Percentiles rank a stretch among this genome's conserved stretches.
phyloP scores from a whole-genome alignment of 2,113 vertebrate species.

The Leuciscus idus region DNA sequence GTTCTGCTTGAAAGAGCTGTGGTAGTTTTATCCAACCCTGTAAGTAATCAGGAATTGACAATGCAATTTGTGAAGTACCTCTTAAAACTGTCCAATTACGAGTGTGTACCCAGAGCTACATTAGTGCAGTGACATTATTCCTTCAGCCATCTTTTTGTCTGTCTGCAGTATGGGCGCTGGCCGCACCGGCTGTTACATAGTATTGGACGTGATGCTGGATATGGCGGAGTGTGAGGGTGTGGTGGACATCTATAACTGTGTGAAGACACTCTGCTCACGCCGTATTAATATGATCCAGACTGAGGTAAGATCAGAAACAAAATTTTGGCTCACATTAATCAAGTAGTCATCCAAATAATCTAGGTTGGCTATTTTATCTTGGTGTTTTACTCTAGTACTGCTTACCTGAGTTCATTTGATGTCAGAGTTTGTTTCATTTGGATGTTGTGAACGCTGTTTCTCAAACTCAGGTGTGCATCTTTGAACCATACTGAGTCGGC shows the following conservation, averaged over 20 bases:
- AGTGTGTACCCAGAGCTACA: background rate
- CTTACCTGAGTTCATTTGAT: background rate
- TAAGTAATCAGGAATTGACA: background rate
- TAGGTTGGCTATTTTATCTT: background rate
- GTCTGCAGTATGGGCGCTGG: constrained; percentile 85
- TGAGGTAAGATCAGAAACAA: constrained; percentile 76
- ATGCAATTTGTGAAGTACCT: background rate
- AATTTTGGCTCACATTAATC: background rate
- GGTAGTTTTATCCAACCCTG: background rate
- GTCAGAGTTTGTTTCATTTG: background rate
- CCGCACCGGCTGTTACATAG: constrained; percentile 94
- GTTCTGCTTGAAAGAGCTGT: constrained; percentile 5
- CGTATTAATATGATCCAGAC: constrained; percentile 99
- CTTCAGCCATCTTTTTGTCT: background rate
- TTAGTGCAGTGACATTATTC: background rate
- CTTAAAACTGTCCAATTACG: background rate
- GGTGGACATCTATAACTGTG: constrained; percentile 97
- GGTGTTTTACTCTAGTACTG: background rate
- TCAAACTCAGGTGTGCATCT: too few relatives aligned
- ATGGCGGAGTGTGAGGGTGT: constrained; percentile 96
- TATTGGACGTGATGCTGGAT: constrained; percentile 95
- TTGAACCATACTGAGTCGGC: too few relatives aligned
- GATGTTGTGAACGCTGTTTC: background rate
- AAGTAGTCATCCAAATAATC: background rate
- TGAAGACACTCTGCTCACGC: constrained; percentile 92